A percentile compares a stretch with the other conserved stretches of the same genome.
Conservation (phyloP, 2,797 vertebrate species). For the Sebastes vulpes region DNA sequence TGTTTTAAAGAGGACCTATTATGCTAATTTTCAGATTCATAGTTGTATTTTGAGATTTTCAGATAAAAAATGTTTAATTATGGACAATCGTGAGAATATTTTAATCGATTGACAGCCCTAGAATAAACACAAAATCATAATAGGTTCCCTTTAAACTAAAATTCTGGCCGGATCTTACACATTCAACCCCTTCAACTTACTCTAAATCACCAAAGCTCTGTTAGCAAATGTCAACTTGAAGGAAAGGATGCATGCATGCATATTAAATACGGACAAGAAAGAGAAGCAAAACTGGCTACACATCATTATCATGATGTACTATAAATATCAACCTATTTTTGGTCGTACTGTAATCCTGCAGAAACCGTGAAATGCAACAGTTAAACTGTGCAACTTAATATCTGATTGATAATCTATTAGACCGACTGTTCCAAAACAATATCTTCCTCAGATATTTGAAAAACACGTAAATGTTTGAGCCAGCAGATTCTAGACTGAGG, state of each 20-base stretch:
- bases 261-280: not conserved
- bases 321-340: not conserved
- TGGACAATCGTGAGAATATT: too few relatives aligned
- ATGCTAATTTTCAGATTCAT: too few relatives aligned
- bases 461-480: constrained; percentile 9
- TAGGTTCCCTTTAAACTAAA: too few relatives aligned
- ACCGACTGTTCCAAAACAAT: not conserved
- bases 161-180: too few relatives aligned
- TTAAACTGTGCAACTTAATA: not conserved
- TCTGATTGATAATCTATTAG: not conserved
- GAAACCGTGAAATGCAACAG: not conserved
- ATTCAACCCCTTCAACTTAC: too few relatives aligned
- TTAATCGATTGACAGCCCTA: accelerated
- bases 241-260: not conserved
- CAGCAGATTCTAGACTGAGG: not conserved
- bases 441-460: not conserved
- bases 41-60: too few relatives aligned
- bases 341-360: not conserved
- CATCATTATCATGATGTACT: not conserved
- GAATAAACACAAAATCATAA: too few relatives aligned
- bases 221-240: not conserved
- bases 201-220: not conserved
- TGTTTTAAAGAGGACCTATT: too few relatives aligned
- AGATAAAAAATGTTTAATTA: too few relatives aligned
- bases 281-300: not conserved